These are phyloP conservation scores for Drosophila ficusphila DNA, from an alignment of 1,140 invertebrate genomes.

Conservation along the genomic window DNA sequence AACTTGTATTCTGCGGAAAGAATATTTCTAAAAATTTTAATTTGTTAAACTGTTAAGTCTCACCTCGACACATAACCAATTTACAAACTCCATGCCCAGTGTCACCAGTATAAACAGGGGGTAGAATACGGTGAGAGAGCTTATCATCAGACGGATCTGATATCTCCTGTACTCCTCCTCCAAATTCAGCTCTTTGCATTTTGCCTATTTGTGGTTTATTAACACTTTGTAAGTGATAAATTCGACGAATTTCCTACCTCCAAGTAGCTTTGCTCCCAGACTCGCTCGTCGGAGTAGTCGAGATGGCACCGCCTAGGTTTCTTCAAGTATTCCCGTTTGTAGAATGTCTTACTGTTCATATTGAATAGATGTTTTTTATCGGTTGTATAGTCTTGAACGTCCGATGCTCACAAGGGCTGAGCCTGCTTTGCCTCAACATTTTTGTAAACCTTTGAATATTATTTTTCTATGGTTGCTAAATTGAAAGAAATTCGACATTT, in stretches of 20 bases:
- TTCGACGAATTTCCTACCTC: conserved; percentile 8
- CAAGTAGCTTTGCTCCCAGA: conserved; percentile 41
- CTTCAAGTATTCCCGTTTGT: too few species aligned
- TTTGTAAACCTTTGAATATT: too few species aligned
- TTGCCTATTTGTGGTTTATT: conserved; percentile 14
- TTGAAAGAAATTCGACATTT: too few species aligned
- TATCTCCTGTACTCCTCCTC: conserved; percentile 39
- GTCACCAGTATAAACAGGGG: conserved; percentile 7
- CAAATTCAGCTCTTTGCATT: conserved; percentile 34
- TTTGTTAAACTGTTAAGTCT: not conserved
- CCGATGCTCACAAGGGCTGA: too few species aligned
- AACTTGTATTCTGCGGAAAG: too few species aligned
- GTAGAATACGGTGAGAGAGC: conserved; percentile 31
- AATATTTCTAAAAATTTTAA: too few species aligned
- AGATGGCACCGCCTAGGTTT: not conserved
- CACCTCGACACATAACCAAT: not conserved
- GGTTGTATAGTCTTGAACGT: too few species aligned
- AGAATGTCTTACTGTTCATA: too few species aligned
- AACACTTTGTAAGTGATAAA: not conserved
- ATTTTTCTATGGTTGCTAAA: too few species aligned
- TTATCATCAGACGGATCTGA: conserved; percentile 32
- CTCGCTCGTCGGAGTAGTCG: conserved; percentile 22
- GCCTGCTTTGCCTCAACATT: too few species aligned
- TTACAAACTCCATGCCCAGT: not conserved
- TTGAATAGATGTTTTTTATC: too few species aligned